Base-by-base conservation (phyloP, 2,888 invertebrate species). In the Drosophila meridiana region DNA sequence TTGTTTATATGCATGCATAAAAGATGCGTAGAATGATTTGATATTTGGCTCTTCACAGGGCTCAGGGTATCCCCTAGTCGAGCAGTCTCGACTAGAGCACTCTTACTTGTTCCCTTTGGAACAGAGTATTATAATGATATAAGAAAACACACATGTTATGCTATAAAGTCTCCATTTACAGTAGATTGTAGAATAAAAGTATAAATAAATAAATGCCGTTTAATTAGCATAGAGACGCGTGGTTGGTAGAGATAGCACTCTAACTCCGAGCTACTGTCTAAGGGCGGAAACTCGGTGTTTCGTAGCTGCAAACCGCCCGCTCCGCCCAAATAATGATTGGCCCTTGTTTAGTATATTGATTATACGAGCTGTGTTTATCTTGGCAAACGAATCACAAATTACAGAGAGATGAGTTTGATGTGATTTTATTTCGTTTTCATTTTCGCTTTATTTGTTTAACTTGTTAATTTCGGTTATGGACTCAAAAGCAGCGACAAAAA, bases 381-480 rank as follows among this genome's bases (percentile, higher is more conserved):
- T 50, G 30, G 36, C 59, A 56, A 63, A 48, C 58, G 61, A 72
- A 80, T 78, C 65, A 53, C 55, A 80, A 73, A 68, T 69, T 68
- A 70, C 62, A 50, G 56, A 62, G 62, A 67, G 57, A 68, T 55
- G 70, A 65, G 65, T 75, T 82, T 69, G 55, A 68, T 62, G 69
- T 80, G 58, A 80, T 80, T 78, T 75, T 66, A 56, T 71, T 75
- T 61, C 52, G 32, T 32, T 73, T 73, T 64, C 52, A 40, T 40
- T 55, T 36, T 52, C 53, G 69, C 73, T 80, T 76, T 72, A 79
- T 87, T 87, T 87, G 69, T 69, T 77, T 89, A 84, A 76, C 78
- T 86, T 76, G 86, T 83, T 86, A 80, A 81, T 81, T 89, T 89
- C 65, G 82, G 78, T 84, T 79, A 76, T 82, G 72, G 67, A 76